Conservation (phyloP, 2,797 vertebrate species). For the Adrianichthys oophorus region DNA sequence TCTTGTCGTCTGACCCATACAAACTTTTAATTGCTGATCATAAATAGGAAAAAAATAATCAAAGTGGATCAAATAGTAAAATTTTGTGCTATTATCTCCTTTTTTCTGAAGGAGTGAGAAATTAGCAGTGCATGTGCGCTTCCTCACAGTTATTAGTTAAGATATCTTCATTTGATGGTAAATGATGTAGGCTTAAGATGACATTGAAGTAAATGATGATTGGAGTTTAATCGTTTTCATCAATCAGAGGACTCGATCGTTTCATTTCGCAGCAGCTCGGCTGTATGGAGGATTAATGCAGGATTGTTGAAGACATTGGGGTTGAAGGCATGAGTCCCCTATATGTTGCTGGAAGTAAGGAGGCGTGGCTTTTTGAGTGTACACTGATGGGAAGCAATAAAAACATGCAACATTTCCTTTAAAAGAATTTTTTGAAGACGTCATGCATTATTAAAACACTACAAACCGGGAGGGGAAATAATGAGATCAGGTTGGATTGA, state of each 20-base stretch:
- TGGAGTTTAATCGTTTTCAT: constrained; percentile 63
- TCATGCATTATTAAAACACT: too few species aligned
- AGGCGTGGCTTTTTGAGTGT: constrained; percentile 34
- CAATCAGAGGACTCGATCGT: constrained; percentile 57
- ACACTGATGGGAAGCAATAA: too few species aligned
- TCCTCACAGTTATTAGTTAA: constrained; percentile 46
- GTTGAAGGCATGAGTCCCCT: constrained; percentile 49
- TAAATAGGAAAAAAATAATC: constrained; percentile 35
- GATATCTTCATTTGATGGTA: constrained; percentile 50
- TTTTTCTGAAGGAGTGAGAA: constrained; percentile 22
- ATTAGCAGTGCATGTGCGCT: constrained; percentile 27
- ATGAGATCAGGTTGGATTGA: too few species aligned
- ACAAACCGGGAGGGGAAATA: too few species aligned
- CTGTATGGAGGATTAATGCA: constrained; percentile 32
- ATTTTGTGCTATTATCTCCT: constrained; percentile 57
- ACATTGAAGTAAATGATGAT: constrained; percentile 61
- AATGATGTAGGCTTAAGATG: constrained; percentile 51
- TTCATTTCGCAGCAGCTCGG: constrained; percentile 34
- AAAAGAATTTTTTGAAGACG: background rate
- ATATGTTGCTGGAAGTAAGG: constrained; percentile 34
- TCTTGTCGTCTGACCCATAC: background rate
- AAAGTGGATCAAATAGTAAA: constrained; percentile 48
- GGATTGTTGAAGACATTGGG: constrained; percentile 41
- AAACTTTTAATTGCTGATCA: constrained; percentile 20
- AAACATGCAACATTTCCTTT: constrained; percentile 42